Percentiles rank a stretch among this genome's conserved stretches.
phyloP scores from a whole-genome alignment of 2,888 invertebrate genomes.

The Caradrina clavipalpis region DNA sequence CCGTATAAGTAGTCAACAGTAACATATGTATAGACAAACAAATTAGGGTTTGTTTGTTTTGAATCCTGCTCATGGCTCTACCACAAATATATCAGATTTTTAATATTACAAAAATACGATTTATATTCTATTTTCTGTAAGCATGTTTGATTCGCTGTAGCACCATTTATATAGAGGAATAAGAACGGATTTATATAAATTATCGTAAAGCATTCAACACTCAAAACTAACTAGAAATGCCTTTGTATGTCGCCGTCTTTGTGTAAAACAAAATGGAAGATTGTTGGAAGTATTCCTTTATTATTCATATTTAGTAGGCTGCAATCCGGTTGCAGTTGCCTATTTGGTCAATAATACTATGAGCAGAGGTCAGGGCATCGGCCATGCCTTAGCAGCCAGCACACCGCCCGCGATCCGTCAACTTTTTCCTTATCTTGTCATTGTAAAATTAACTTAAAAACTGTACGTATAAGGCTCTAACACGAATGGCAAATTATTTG shows the following conservation, averaged over 20 bases:
- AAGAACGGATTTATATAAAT: slow-evolving; percentile 60
- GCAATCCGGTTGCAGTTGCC: too few relatives aligned
- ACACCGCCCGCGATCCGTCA: too few relatives aligned
- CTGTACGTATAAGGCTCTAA: too few relatives aligned
- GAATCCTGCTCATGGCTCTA: slow-evolving; percentile 35
- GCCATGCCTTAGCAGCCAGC: too few relatives aligned
- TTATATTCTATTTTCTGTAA: slow-evolving; percentile 59
- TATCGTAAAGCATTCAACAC: slow-evolving; percentile 64
- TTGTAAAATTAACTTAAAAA: too few relatives aligned
- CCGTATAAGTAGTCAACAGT: background rate
- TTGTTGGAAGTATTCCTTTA: background rate
- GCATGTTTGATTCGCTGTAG: slow-evolving; percentile 65
- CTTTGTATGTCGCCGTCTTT: slow-evolving; percentile 32
- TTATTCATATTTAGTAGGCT: too few relatives aligned
- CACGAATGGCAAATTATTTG: too few relatives aligned
- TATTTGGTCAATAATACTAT: too few relatives aligned
- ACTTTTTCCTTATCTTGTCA: too few relatives aligned
- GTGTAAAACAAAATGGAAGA: background rate
- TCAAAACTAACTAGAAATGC: slow-evolving; percentile 50
- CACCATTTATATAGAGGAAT: slow-evolving; percentile 65
- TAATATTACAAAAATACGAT: slow-evolving; percentile 62
- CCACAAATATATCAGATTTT: slow-evolving; percentile 38
- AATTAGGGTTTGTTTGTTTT: background rate
- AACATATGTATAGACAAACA: slow-evolving; percentile 2
- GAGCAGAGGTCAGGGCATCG: too few relatives aligned